Percentiles rank a stretch among this genome's conserved stretches.
Conservation (phyloP, 1,140 invertebrate species). For the Drusus annulatus region DNA sequence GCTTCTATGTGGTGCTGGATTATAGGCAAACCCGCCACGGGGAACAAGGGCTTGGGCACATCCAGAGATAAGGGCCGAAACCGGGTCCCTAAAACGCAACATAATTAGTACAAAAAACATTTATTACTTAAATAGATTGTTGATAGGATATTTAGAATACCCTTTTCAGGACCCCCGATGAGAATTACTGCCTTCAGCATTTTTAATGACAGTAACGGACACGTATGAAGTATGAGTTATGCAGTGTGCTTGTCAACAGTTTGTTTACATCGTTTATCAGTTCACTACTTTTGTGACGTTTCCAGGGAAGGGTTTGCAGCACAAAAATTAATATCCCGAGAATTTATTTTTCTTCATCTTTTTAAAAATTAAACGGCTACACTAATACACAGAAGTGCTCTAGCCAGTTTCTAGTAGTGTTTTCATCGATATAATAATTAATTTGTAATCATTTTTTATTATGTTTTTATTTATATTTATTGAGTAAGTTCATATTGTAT, state of each 20-base stretch:
- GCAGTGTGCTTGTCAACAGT: conserved; percentile 8
- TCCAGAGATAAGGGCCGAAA: conserved; percentile 97
- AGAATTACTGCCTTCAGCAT: conserved; percentile 85
- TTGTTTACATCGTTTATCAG: conserved; percentile 49
- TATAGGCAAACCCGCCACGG: conserved; percentile 93
- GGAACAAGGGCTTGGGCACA: conserved; percentile 97
- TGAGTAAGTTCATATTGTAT: no score
- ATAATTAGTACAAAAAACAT: conserved; percentile 39
- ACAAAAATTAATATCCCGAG: no score
- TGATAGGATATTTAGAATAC: conserved; percentile 63
- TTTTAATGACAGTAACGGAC: conserved; percentile 46
- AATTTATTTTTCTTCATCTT: no score
- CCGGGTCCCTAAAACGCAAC: conserved; percentile 83
- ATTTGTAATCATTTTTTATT: no score
- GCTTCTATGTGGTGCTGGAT: conserved; percentile 99
- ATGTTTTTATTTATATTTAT: no score
- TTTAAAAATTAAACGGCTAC: no score
- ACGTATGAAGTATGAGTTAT: conserved; percentile 29
- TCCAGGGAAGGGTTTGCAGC: no score
- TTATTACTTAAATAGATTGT: not conserved
- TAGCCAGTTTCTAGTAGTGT: no score
- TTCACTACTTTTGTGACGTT: not conserved
- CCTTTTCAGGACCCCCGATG: conserved; percentile 84
- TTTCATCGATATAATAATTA: no score
- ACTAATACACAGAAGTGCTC: no score